Conservation (phyloP, 2,113 vertebrate species). For the human region GRCh38 chrX:3249001-3249500, state of each 20-base stretch:
- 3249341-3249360: background rate
- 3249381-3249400: background rate
- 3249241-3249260: background rate
- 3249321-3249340: background rate
- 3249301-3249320: background rate
- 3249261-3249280: background rate
- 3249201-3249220: background rate
- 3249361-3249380: background rate
- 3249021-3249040: accelerated
- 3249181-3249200: accelerated
- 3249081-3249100: background rate
- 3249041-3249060: accelerated
- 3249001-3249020: accelerated
- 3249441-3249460: too few relatives aligned
- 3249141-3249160: accelerated
- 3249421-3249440: too few relatives aligned
- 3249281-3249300: too few relatives aligned
- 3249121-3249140: accelerated
- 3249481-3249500: too few relatives aligned
- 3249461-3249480: too few relatives aligned
- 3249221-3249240: background rate
- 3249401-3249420: too few relatives aligned
- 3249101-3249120: too few relatives aligned
- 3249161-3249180: accelerated
- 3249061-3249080: accelerated